phyloP scores from a whole-genome alignment of 2,113 vertebrate species.

The Sebastes schlegelii region DNA sequence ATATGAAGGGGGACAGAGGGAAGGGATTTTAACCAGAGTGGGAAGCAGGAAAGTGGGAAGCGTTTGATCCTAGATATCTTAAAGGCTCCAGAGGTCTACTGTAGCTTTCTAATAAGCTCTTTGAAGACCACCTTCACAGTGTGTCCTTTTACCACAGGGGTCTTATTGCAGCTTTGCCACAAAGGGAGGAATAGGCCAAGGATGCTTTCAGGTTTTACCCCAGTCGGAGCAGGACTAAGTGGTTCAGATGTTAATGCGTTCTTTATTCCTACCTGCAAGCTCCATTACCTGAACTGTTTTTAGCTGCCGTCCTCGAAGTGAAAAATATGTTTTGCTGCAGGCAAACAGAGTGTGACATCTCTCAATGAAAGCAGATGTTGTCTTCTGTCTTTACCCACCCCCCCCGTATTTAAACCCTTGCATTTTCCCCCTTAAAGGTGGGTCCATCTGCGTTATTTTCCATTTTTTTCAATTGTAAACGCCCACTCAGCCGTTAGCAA shows the following conservation, averaged over 20 bases:
- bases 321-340: constrained; percentile 6
- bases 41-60: constrained; percentile 56
- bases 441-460: too few relatives aligned
- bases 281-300: constrained; percentile 16
- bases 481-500: too few relatives aligned
- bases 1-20: constrained; percentile 4
- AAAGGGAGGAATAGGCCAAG: constrained; percentile 28
- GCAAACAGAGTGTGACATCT: not conserved
- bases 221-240: constrained; percentile 37
- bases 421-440: not conserved
- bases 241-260: constrained; percentile 37
- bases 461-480: too few relatives aligned
- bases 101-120: constrained; percentile 70
- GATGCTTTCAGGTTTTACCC: constrained; percentile 25
- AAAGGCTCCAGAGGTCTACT: constrained; percentile 74
- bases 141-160: constrained; percentile 47
- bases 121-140: constrained; percentile 74
- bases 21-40: constrained; percentile 45
- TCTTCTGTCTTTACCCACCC: not conserved
- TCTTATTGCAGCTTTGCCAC: constrained; percentile 54
- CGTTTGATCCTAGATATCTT: constrained; percentile 78
- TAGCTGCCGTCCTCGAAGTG: not conserved
- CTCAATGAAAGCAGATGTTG: not conserved
- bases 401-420: not conserved
- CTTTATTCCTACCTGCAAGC: constrained; percentile 7